phyloP scores from a whole-genome alignment of 2,113 vertebrate species.

The Nymphicus hollandicus region DNA sequence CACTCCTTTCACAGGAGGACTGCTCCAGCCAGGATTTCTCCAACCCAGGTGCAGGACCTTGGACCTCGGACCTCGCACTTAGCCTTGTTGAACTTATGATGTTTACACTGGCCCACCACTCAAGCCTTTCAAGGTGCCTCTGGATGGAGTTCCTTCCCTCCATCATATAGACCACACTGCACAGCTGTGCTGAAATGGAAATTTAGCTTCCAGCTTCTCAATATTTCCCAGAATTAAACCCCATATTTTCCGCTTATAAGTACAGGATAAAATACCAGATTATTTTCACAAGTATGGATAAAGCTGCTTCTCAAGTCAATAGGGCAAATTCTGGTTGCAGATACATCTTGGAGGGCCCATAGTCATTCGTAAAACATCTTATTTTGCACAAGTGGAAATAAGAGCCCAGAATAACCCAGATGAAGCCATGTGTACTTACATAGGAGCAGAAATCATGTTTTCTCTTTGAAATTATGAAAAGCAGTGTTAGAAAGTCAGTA shows the following conservation, averaged over 20 bases:
- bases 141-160: background rate
- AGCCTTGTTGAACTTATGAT: background rate
- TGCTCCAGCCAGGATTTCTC: background rate
- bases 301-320: background rate
- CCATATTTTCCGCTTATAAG: background rate
- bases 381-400: background rate
- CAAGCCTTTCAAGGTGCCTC: background rate
- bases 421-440: background rate
- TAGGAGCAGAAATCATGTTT: background rate
- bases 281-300: background rate
- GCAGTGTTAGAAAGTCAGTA: background rate
- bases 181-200: background rate
- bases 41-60: background rate
- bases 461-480: constrained; percentile 2
- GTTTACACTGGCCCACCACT: background rate
- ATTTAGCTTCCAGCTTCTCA: background rate
- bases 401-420: background rate
- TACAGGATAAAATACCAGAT: background rate
- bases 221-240: background rate
- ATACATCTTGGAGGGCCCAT: background rate
- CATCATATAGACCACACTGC: background rate
- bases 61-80: background rate
- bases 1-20: background rate
- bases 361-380: background rate
- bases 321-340: background rate